A percentile compares a stretch with the other conserved stretches of the same genome.
Evolutionary conservation across 2,888 invertebrate genomes (phyloP).

Genomic region (Molorchus minor): DNA sequence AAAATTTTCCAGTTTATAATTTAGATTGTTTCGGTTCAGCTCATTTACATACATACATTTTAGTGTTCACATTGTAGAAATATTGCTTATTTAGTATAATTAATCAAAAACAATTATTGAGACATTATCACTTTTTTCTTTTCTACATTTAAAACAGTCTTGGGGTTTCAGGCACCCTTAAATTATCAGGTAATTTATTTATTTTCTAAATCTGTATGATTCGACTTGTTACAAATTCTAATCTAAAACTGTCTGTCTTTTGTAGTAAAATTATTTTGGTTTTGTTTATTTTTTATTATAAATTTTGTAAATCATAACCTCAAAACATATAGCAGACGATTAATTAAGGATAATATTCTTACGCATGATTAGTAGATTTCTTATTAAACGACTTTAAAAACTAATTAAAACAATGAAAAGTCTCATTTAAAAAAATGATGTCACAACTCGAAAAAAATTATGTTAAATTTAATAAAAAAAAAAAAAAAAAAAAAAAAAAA

Average conservation of each 20-base stretch:
- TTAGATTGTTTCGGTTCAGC: too few relatives aligned
- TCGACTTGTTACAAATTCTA: constrained; percentile 8
- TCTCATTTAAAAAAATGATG: too few relatives aligned
- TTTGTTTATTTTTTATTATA: constrained; percentile 4
- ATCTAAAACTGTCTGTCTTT: constrained; percentile 15
- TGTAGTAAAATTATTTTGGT: constrained; percentile 3
- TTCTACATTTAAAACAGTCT: constrained; percentile 46
- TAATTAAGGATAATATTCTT: background rate
- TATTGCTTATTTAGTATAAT: background rate
- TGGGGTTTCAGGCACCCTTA: constrained; percentile 58
- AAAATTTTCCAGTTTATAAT: too few relatives aligned
- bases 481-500: too few relatives aligned
- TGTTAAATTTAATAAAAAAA: too few relatives aligned
- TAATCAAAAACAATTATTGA: constrained; percentile 16
- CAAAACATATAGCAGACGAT: background rate
- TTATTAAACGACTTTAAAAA: background rate
- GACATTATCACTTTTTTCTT: constrained; percentile 43
- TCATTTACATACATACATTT: constrained; percentile 4
- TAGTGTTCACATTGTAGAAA: background rate
- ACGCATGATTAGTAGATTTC: constrained; percentile 1
- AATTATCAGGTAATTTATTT: constrained; percentile 47
- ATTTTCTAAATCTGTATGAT: constrained; percentile 24
- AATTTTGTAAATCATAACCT: background rate
- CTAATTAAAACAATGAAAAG: too few relatives aligned
- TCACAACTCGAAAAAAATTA: too few relatives aligned